phyloP scores from a whole-genome alignment of 2,113 vertebrate species.

The Lampris incognitus region DNA sequence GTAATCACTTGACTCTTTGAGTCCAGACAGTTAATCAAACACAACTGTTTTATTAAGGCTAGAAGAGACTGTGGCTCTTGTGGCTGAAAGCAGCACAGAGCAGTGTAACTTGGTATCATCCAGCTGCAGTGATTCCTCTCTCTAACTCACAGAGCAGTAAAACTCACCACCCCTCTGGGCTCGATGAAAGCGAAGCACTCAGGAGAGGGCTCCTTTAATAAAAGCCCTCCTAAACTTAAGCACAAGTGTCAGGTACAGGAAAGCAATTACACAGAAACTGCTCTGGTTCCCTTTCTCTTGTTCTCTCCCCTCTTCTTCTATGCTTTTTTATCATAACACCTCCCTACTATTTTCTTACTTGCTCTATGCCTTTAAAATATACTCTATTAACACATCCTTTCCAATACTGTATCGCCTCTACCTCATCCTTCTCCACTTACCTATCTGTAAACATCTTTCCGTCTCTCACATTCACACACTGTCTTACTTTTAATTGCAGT shows the following conservation, averaged over 20 bases:
- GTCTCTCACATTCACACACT: conserved; percentile 10
- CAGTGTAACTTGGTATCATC: conserved; percentile 64
- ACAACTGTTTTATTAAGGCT: conserved; percentile 73
- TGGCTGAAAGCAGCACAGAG: conserved; percentile 48
- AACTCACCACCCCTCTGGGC: conserved; percentile 64
- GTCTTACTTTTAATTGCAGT: conserved; percentile 73
- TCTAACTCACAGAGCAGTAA: conserved; percentile 72
- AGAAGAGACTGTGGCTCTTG: conserved; percentile 49
- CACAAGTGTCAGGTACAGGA: conserved; percentile 70
- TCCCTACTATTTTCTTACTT: conserved; percentile 45
- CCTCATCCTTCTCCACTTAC: conserved; percentile 28
- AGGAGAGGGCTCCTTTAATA: conserved; percentile 74
- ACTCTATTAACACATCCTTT: conserved; percentile 53
- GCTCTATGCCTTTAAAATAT: conserved; percentile 17
- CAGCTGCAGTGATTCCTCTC: conserved; percentile 62
- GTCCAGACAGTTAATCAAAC: conserved; percentile 67
- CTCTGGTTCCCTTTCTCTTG: conserved; percentile 39
- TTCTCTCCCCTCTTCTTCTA: conserved; percentile 32
- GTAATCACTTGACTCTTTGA: conserved; percentile 59
- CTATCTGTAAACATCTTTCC: conserved; percentile 46
- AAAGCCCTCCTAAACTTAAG: conserved; percentile 78
- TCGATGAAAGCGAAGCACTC: conserved; percentile 62
- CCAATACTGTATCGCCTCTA: conserved; percentile 44
- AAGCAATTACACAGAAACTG: conserved; percentile 71
- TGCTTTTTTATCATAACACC: conserved; percentile 25